Evolutionary conservation across 2,797 vertebrate genomes (phyloP).

Genomic region (Schizopygopsis pylzovi): DNA sequence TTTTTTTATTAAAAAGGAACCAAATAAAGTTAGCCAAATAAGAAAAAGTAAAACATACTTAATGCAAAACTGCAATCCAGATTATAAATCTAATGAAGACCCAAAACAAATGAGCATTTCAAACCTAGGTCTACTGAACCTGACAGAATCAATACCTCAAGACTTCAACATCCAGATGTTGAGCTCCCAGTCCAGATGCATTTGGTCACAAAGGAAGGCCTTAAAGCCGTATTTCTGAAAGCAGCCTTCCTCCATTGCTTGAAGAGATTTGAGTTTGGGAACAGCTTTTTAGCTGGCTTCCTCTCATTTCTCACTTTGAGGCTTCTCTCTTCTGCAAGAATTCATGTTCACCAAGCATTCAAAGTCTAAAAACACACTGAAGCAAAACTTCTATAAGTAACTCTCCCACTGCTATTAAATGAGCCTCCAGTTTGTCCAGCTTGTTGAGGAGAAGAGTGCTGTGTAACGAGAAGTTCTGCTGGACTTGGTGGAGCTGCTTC

Average conservation of each 20-base stretch:
- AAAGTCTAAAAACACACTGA: neutral
- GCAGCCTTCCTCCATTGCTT: constrained; percentile 70
- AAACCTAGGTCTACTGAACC: too few relatives aligned
- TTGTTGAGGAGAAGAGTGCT: constrained; percentile 57
- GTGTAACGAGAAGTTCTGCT: constrained; percentile 60
- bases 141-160: too few relatives aligned
- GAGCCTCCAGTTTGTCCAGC: constrained; percentile 66
- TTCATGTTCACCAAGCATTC: neutral
- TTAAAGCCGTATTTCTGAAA: constrained; percentile 92
- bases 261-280: constrained; percentile 86
- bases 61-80: too few relatives aligned
- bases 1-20: neutral
- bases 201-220: constrained; percentile 88
- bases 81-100: too few relatives aligned
- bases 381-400: neutral
- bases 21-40: too few relatives aligned
- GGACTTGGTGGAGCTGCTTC: constrained; percentile 53
- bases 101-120: too few relatives aligned
- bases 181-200: constrained; percentile 86
- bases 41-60: too few relatives aligned
- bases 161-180: too few relatives aligned
- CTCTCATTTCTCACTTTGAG: constrained; percentile 65
- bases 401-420: constrained; percentile 68
- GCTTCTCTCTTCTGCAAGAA: constrained; percentile 45
- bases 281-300: constrained; percentile 77